A percentile compares a stretch with the other conserved stretches of the same genome.
Evolutionary conservation across 2,113 vertebrate species (phyloP).

Genomic region (Microcebus jonahi): DNA sequence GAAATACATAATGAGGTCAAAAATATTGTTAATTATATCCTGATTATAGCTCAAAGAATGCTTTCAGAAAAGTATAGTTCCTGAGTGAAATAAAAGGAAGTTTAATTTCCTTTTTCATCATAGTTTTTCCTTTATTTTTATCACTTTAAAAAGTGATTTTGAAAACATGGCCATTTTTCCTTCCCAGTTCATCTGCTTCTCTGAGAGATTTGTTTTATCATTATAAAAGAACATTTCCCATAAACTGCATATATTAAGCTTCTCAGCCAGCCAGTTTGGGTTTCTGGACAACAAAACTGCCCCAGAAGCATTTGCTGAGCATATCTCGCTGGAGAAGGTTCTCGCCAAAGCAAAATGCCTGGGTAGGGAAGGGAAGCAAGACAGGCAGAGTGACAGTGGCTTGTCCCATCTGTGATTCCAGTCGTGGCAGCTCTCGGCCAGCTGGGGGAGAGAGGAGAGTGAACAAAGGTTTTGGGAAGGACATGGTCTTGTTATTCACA

Average conservation of each 20-base stretch:
- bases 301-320: neutral
- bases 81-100: neutral
- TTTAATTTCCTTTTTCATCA: constrained; percentile 18
- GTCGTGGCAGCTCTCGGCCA: neutral
- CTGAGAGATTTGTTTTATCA: neutral
- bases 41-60: neutral
- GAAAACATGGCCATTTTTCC: neutral
- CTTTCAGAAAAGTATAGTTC: neutral
- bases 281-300: neutral
- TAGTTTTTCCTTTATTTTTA: neutral
- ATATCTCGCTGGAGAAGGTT: neutral
- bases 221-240: neutral
- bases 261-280: neutral
- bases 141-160: neutral
- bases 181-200: neutral
- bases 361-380: neutral
- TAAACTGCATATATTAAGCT: neutral
- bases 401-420: fast-evolving
- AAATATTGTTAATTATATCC: neutral
- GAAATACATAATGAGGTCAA: neutral
- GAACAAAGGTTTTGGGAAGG: neutral
- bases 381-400: fast-evolving
- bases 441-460: neutral
- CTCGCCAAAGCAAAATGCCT: neutral
- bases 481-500: neutral